These are phyloP conservation scores for Isurus oxyrinchus DNA, from an alignment of 2,113 vertebrate species.

Conservation along the genomic window DNA sequence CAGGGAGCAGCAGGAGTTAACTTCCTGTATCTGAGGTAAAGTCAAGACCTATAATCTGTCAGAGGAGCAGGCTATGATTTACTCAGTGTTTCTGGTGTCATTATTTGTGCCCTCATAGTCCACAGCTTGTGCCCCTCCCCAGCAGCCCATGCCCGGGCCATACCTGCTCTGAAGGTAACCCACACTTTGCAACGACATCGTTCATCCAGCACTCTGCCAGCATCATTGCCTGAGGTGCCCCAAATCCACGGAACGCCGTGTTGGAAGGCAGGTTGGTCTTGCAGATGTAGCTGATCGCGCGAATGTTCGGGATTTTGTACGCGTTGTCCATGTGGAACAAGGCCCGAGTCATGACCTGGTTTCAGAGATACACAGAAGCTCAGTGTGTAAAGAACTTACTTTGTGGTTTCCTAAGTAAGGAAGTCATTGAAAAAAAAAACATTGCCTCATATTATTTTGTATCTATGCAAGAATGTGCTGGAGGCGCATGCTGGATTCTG, in stretches of 20 bases:
- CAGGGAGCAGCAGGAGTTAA: neutral
- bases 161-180: conserved; percentile 74
- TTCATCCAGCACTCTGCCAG: conserved; percentile 81
- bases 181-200: conserved; percentile 67
- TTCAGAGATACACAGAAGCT: conserved; percentile 23
- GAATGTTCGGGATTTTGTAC: conserved; percentile 80
- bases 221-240: conserved; percentile 89
- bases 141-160: neutral
- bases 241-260: conserved; percentile 91
- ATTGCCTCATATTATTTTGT: neutral
- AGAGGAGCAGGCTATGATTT: neutral
- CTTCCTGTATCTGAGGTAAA: neutral
- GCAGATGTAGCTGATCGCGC: conserved; percentile 69
- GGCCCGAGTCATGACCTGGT: conserved; percentile 77
- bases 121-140: neutral
- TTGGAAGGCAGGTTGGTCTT: conserved; percentile 90
- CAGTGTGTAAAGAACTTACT: neutral
- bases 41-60: neutral
- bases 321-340: conserved; percentile 87
- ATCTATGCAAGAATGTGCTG: neutral
- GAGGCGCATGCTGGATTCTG: neutral
- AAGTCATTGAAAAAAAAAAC: neutral
- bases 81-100: neutral
- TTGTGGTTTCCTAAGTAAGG: neutral
- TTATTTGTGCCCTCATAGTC: no score